Base-by-base conservation (phyloP, 2,888 invertebrate species). In the Crepidodera aurea region DNA sequence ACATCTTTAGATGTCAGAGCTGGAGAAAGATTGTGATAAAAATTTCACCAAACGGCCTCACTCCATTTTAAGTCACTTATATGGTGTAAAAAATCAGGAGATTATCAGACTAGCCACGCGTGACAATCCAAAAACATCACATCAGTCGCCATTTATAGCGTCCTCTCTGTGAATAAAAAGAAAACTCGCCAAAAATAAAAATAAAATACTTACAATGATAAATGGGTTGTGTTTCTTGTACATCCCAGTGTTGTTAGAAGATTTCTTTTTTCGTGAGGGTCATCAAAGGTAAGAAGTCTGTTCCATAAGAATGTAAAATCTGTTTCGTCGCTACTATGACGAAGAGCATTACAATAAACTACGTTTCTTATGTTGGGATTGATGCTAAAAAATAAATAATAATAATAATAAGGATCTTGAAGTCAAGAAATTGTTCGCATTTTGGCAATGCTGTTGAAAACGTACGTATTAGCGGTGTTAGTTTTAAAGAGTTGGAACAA, bases 321-420 rank as follows among this genome's bases (percentile, higher is more conserved):
- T n/a, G 34, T 19, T 0, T 76, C 75, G 13, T 67, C 51, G 0
- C 80, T 82, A 0, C 91, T 91, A 25, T 86, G 77, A 10, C 87
- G 85, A 7, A 94, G 82, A 1, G 86, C 92, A 19, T 86, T 87
- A 76, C 94, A 94, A 80, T 93, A 94, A 0, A 93, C 90, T 55
- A 87, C 85, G 18, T 84, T 80, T 51, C 90, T 88, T 48, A 88
- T 83, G 73, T 93, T 90, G 10, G 85, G 85, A 18, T 86, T 82
- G 55, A 88, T 83, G 22, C 87, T 85, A 54, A 64, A 71, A 67
- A 19, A 12, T n/a, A 16, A 56, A 44, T 10, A 32, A 44, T 19
- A 37, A 37, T 37, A 6, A 37, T 4, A 37, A 1, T 37, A 37
- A 5, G 12, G 6, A 13, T 37, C 1, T n/a, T n/a, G 12, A 13